phyloP scores from a whole-genome alignment of 2,113 vertebrate genomes.

The Larimichthys polyactis region DNA sequence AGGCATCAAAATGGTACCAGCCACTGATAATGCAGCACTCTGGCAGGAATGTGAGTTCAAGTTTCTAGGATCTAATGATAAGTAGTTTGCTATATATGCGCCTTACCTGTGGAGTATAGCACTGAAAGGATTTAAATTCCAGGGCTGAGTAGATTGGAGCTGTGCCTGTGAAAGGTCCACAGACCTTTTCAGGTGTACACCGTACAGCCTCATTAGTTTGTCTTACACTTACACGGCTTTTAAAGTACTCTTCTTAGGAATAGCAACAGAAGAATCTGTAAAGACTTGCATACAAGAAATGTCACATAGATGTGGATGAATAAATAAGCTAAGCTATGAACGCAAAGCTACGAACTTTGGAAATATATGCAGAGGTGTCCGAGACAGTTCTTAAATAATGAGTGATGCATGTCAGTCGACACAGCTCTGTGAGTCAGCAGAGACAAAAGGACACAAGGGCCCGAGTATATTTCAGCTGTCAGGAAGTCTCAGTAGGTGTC shows the following conservation, averaged over 20 bases:
- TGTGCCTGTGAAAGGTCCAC: neutral
- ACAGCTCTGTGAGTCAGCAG: constrained; percentile 30
- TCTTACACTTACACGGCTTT: neutral
- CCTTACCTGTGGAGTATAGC: neutral
- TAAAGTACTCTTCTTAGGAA: neutral
- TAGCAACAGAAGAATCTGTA: neutral
- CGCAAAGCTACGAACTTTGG: neutral
- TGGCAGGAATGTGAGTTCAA: constrained; percentile 27
- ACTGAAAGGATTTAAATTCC: neutral
- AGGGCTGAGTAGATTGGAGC: neutral
- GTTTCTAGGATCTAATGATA: constrained; percentile 34
- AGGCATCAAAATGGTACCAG: constrained; percentile 13
- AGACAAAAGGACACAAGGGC: constrained; percentile 41
- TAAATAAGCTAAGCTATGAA: neutral
- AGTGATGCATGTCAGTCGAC: constrained; percentile 18
- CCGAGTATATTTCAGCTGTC: constrained; percentile 50
- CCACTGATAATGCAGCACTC: neutral
- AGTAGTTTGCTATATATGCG: constrained; percentile 3
- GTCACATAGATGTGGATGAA: neutral
- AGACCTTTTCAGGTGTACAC: neutral
- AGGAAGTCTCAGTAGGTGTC: constrained; percentile 50
- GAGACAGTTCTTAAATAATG: neutral
- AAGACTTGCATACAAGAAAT: neutral
- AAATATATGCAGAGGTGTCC: neutral
- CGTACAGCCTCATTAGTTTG: neutral